Percentiles rank a stretch among this genome's conserved stretches.
These are phyloP conservation scores for Notarius lentiginosus DNA, from an alignment of 2,113 vertebrate species.

Conservation along the genomic window DNA sequence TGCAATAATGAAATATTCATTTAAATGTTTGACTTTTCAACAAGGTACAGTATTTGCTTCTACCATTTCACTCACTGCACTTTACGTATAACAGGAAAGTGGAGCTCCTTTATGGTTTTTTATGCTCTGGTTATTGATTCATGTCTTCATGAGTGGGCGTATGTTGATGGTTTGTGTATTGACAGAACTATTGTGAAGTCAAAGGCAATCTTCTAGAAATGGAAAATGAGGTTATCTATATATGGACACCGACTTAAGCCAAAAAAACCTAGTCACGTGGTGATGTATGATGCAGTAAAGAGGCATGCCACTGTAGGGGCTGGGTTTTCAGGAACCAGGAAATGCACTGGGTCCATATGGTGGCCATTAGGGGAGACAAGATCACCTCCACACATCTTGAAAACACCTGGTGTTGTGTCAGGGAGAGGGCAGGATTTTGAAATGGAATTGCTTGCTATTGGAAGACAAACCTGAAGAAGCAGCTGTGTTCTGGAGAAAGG, in stretches of 20 bases:
- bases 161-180: not conserved
- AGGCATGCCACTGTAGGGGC: not conserved
- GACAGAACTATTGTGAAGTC: not conserved
- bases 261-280: not conserved
- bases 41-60: not conserved
- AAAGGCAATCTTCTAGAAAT: not conserved
- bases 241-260: not conserved
- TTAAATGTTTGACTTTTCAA: not conserved
- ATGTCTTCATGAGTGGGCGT: not conserved
- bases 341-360: not conserved
- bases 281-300: not conserved
- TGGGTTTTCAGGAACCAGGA: not conserved
- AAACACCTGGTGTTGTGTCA: not conserved
- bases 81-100: not conserved
- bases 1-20: not conserved
- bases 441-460: not conserved
- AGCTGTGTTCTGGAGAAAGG: slow-evolving; percentile 1
- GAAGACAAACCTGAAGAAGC: slow-evolving; percentile 6
- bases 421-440: too few relatives aligned
- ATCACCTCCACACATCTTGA: not conserved
- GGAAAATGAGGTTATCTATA: not conserved
- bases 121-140: slow-evolving; percentile 1
- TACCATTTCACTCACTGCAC: not conserved
- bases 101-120: not conserved
- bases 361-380: not conserved